Evolutionary conservation across 2,888 invertebrate genomes (phyloP), one percentile per base, ranked within the genome.

Genomic region (Chymomyza procnemis): DNA sequence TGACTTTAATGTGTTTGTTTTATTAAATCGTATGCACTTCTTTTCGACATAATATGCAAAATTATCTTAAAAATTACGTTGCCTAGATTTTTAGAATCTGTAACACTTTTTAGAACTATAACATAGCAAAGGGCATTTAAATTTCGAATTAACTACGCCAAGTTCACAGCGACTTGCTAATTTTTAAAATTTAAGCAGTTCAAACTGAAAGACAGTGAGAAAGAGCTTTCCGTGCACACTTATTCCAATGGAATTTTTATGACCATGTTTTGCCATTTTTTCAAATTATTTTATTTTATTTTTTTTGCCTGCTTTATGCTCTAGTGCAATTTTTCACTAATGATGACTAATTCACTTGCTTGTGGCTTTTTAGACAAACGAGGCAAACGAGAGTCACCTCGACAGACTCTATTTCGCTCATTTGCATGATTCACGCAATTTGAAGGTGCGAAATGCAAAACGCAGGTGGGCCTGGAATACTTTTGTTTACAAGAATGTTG

Each of bases 261-360:
- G 34, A 16, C 54, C 54, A 21, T 58, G 64, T 65, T 64, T 67
- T 69, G 72, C 66, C 52, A 67, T 74, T 78, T 75, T 67, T 41
- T 18, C 54, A 18, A 54, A 21, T 18, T 21, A 54, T 54, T 54
- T 41, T n/a, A n/a, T n/a, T n/a, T 26, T 34, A 54, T 54, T 22
- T 22, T 14, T n/a, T 46, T 19, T 9, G 9, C 16, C 8, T 1
- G 26, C 26, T 26, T 34, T 55, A 18, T 34, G n/a, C n/a, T 71
- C 77, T 76, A 78, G 73, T 72, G 76, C 73, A 76, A 73, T 81
- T 79, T 83, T 83, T 84, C 71, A 75, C 71, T 60, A 75, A 73
- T 81, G 85, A 83, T 83, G 83, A 83, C 86, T 83, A 83, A 83
- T 72, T 73, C 81, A 71, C 69, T 71, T 74, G 76, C 19, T 41